Evolutionary conservation across 2,888 invertebrate genomes (phyloP).

Genomic region (Leptopilina syphax): DNA sequence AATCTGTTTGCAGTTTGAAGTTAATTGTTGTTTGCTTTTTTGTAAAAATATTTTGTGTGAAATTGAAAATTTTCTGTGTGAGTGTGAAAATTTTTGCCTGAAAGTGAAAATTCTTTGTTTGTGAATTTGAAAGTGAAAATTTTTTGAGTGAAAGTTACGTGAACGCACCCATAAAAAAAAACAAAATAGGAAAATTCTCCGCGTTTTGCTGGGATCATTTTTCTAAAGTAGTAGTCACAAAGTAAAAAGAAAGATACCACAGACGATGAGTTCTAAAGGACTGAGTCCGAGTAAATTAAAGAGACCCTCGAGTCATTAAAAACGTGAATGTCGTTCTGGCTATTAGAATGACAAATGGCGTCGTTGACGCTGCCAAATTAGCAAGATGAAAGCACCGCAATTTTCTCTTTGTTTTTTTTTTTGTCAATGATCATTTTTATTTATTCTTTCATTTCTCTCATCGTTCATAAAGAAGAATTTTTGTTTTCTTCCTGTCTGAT

Average conservation of each 20-base stretch:
- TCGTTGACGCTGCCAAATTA: conserved; percentile 75
- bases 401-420: not conserved
- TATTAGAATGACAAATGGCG: conserved; percentile 74
- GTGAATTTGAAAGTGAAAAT: too few species aligned
- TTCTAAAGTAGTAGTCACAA: conserved; percentile 9
- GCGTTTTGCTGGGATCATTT: not conserved
- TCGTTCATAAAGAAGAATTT: not conserved
- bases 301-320: conserved; percentile 66
- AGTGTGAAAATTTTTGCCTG: too few species aligned
- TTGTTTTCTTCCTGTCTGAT: not conserved
- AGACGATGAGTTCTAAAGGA: conserved; percentile 66
- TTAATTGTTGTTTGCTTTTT: too few species aligned
- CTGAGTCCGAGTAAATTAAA: conserved; percentile 69
- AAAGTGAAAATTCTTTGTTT: too few species aligned
- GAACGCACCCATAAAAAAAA: too few species aligned
- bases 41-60: too few species aligned
- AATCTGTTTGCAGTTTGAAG: too few species aligned
- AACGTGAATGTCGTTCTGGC: conserved; percentile 67
- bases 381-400: conserved; percentile 66
- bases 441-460: not conserved
- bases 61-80: too few species aligned
- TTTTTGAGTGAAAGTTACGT: too few species aligned
- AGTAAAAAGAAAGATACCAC: conserved; percentile 52
- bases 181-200: too few species aligned
- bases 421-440: not conserved